Base-by-base conservation (phyloP, 2,797 vertebrate genomes). In the Dermochelys coriacea region DNA sequence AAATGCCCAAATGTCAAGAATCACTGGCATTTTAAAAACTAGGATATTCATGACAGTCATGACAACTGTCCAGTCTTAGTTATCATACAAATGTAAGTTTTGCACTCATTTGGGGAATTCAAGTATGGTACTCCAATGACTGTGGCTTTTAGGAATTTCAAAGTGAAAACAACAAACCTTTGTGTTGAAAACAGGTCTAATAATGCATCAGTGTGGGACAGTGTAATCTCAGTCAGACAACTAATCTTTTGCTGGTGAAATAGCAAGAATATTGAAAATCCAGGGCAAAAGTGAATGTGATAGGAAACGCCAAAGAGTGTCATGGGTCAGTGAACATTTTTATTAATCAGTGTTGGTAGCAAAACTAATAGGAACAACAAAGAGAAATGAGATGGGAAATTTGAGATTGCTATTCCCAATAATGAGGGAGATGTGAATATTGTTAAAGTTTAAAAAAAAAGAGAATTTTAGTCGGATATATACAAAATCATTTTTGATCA, bases 1-100 rank as follows among this genome's bases (percentile, higher is more conserved):
- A 91, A 79, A 82, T 94, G 45, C 92, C 86, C 84, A 75, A 90
- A 86, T 95, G 88, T 96, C 88, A 93, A 45, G 84, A 94, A 84
- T 94, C 82, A 41, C 87, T 90, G 37, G 31, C 14, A 27, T 97
- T 92, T 96, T 93, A 84, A 78, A 93, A 87, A 27, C 71, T 54
- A 2, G 41, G 14, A 2, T 75, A 59, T 68, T 68, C n/a, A 21
- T 68, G 31, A 68, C 31, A 80, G 85, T 94, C 4, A 0, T 59
- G 85, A 80, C 85, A 87, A 88, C 85, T 96, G 85, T 41, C 74
- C 50, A 25, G 0, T 0, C 89, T 93, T 95, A 86, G 85, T 51
- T 92, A 86, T 81, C 25, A 31, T 61, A 71, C 52, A 52, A 21
- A 52, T 52, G 52, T 54, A 54, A 84, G 59, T 68, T 91, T 71